These are phyloP conservation scores for Chlorops oryzae DNA, from an alignment of 1,140 invertebrate species.

Conservation along the genomic window DNA sequence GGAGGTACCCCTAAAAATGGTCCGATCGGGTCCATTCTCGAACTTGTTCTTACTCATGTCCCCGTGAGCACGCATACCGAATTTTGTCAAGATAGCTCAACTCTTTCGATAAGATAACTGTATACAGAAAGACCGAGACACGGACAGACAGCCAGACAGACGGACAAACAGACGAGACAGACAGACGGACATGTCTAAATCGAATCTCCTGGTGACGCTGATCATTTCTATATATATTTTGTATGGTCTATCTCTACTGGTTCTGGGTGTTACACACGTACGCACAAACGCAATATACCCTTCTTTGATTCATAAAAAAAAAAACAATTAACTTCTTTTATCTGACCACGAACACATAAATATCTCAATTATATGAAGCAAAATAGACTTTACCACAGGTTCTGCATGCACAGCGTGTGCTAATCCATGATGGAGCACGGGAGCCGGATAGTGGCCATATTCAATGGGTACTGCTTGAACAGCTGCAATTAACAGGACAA, in stretches of 20 bases:
- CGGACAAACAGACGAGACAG: too few species aligned
- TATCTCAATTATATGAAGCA: background rate
- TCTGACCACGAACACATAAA: too few species aligned
- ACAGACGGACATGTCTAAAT: too few species aligned
- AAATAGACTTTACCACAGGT: slow-evolving; percentile 28
- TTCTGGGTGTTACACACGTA: background rate
- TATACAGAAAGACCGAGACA: too few species aligned
- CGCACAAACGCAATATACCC: background rate
- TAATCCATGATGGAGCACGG: slow-evolving; percentile 30
- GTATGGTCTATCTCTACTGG: background rate
- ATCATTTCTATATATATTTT: background rate
- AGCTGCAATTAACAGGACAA: slow-evolving; percentile 38
- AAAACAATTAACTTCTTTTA: background rate
- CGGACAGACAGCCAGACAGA: too few species aligned
- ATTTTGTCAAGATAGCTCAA: too few species aligned
- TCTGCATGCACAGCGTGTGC: slow-evolving; percentile 42
- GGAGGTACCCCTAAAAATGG: too few species aligned
- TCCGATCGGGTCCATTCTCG: too few species aligned
- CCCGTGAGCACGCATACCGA: too few species aligned
- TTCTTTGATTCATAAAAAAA: background rate
- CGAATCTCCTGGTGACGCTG: too few species aligned
- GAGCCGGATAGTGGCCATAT: slow-evolving; percentile 40
- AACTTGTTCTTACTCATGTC: too few species aligned
- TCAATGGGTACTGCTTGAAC: slow-evolving; percentile 44
- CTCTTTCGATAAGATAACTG: too few species aligned